Conservation (phyloP, 2,888 invertebrate genomes). For the Ormyrus labotus region DNA sequence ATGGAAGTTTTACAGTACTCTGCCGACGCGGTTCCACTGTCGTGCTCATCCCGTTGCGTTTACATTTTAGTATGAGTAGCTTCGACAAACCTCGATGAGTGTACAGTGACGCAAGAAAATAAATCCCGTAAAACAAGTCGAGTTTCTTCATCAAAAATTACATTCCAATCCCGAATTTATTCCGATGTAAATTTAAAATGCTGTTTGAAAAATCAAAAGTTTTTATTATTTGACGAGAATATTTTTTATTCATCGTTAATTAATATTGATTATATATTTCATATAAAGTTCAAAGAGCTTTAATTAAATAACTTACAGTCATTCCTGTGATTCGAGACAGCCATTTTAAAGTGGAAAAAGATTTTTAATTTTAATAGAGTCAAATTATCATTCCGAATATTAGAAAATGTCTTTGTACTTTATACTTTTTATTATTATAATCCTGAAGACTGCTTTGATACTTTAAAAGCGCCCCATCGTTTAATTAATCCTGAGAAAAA, state of each 20-base stretch:
- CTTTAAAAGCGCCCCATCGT: no score
- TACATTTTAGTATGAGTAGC: constrained; percentile 30
- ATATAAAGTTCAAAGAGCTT: neutral
- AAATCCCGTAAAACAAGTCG: neutral
- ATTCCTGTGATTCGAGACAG: no score
- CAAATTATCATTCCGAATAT: no score
- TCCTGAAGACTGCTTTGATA: no score
- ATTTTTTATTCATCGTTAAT: neutral
- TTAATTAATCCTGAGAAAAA: no score
- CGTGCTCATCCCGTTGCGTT: constrained; percentile 38
- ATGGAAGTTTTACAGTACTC: constrained; percentile 46
- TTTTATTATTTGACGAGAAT: neutral
- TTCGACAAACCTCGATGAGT: constrained; percentile 22
- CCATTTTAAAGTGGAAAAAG: no score
- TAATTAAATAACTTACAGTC: no score
- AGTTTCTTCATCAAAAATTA: no score
- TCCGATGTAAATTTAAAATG: neutral
- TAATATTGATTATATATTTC: neutral
- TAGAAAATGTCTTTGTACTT: no score
- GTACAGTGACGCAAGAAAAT: neutral
- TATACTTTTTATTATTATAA: no score
- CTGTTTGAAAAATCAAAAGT: neutral
- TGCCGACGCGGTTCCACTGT: constrained; percentile 12
- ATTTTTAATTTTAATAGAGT: no score
- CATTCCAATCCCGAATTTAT: no score